A percentile compares a stretch with the other conserved stretches of the same genome.
phyloP scores from a whole-genome alignment of 2,888 invertebrate genomes.

The Caenorhabditis imperialis region DNA sequence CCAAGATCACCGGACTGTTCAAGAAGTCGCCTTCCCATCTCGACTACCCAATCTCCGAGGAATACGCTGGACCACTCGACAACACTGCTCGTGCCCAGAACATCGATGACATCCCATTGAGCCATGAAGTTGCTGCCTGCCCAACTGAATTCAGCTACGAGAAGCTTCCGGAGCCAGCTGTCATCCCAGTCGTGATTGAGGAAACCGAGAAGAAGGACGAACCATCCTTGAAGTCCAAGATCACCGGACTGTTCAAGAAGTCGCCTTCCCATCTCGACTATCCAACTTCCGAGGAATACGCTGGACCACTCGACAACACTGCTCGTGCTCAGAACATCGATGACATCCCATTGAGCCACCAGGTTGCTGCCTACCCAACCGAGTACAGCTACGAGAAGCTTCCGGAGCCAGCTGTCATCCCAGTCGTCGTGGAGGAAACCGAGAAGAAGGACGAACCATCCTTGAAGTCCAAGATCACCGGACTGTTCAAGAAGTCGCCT shows the following conservation, averaged over 20 bases:
- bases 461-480: no score
- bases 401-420: no score
- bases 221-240: no score
- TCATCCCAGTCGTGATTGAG: slow-evolving; percentile 26
- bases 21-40: slow-evolving; percentile 25
- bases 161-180: slow-evolving; percentile 12
- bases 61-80: slow-evolving; percentile 23
- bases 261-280: no score
- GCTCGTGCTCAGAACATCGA: no score
- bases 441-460: no score
- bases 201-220: slow-evolving; percentile 21
- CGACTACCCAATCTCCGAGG: slow-evolving; percentile 39
- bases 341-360: slow-evolving; percentile 4
- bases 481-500: no score
- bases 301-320: no score
- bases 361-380: slow-evolving; percentile 19
- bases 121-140: neutral
- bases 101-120: slow-evolving; percentile 23
- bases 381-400: no score
- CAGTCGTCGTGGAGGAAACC: no score
- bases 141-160: slow-evolving; percentile 1
- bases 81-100: slow-evolving; percentile 10
- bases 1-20: slow-evolving; percentile 39
- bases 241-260: no score
- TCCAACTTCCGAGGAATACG: no score